Evolutionary conservation across 2,113 vertebrate species (phyloP).

Genomic region (Isurus oxyrinchus): DNA sequence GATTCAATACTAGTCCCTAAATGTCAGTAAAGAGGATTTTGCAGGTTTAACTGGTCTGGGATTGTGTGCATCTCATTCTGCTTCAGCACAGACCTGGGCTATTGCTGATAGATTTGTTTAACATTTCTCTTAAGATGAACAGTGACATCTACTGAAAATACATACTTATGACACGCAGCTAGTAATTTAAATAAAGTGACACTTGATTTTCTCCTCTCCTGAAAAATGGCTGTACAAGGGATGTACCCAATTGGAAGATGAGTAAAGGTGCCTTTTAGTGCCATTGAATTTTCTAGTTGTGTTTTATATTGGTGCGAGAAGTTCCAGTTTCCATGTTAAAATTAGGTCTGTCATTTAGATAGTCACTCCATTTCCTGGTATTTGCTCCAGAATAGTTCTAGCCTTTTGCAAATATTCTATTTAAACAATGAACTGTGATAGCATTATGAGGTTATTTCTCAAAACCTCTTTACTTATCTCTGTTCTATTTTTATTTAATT

Average conservation of each 20-base stretch:
- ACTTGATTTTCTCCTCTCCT: background rate
- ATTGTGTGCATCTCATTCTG: background rate
- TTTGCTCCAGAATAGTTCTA: background rate
- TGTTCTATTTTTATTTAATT: background rate
- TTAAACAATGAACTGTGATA: background rate
- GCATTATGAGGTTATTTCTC: background rate
- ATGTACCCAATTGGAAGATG: background rate
- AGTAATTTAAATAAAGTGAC: background rate
- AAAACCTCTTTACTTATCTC: background rate
- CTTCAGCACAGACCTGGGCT: background rate
- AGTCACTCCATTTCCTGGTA: background rate
- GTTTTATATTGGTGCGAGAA: background rate
- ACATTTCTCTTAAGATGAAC: background rate
- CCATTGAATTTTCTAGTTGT: background rate
- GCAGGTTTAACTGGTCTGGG: background rate
- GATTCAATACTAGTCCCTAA: background rate
- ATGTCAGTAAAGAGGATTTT: background rate
- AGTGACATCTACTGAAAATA: conserved; percentile 23
- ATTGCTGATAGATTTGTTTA: background rate
- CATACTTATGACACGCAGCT: background rate
- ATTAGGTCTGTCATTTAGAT: background rate
- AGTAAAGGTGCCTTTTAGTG: background rate
- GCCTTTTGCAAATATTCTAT: background rate
- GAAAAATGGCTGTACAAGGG: background rate
- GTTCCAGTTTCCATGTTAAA: background rate